Percentiles rank a stretch among this genome's conserved stretches.
Conservation (phyloP, 2,113 vertebrate species). For the Taurulus bubalis region DNA sequence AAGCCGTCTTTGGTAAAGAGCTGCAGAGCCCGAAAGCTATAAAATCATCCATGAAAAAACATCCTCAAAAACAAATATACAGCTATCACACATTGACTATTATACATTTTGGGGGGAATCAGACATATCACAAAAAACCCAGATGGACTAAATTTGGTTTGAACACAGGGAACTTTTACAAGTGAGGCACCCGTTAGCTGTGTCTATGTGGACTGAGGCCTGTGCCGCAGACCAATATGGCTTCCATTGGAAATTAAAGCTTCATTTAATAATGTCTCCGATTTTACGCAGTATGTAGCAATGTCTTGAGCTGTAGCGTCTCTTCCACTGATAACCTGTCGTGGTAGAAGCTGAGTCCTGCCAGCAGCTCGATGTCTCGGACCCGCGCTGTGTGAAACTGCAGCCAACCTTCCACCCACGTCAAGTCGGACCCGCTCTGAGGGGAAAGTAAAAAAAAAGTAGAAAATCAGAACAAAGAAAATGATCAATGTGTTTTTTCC, state of each 20-base stretch:
- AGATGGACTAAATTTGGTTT: slow-evolving; percentile 37
- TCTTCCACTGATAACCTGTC: slow-evolving; percentile 84
- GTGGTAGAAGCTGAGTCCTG: slow-evolving; percentile 95
- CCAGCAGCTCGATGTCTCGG: slow-evolving; percentile 92
- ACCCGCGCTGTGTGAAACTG: slow-evolving; percentile 88
- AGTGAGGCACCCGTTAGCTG: not conserved
- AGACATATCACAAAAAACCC: slow-evolving; percentile 13
- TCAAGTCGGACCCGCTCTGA: slow-evolving; percentile 76
- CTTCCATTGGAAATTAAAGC: slow-evolving; percentile 29
- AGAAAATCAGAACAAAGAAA: not conserved
- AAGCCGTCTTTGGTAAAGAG: slow-evolving; percentile 22
- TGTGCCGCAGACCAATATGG: slow-evolving; percentile 29
- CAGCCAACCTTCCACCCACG: slow-evolving; percentile 89
- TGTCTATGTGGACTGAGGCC: slow-evolving; percentile 27
- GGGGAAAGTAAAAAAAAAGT: not conserved
- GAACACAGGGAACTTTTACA: not conserved
- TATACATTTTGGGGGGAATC: not conserved
- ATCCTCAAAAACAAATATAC: slow-evolving; percentile 4
- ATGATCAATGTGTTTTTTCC: not conserved
- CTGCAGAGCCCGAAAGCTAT: not conserved
- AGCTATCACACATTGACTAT: not conserved
- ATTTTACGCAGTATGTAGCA: slow-evolving; percentile 82
- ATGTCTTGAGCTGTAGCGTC: slow-evolving; percentile 92
- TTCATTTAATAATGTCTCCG: not conserved
- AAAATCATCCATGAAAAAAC: slow-evolving; percentile 34